Conservation (phyloP, 2,113 vertebrate species). For the Larimichthys polyactis region DNA sequence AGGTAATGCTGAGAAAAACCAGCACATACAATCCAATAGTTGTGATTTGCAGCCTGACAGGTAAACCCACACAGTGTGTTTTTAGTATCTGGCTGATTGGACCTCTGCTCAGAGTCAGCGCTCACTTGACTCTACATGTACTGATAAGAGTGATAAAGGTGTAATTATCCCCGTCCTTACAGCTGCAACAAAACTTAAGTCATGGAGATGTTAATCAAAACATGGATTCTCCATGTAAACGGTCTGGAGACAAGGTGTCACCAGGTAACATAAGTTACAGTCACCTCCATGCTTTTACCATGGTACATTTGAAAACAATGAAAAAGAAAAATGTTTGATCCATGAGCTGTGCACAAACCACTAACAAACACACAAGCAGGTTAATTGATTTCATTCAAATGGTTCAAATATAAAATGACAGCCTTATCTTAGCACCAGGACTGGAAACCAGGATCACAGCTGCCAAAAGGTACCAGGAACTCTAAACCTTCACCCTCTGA, state of each 20-base stretch:
- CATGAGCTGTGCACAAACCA: too few relatives aligned
- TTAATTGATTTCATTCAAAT: too few relatives aligned
- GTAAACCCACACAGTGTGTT: neutral
- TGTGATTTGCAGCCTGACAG: neutral
- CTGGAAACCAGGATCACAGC: too few relatives aligned
- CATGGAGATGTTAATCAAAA: neutral
- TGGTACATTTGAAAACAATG: neutral
- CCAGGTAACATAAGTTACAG: neutral
- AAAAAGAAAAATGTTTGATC: neutral
- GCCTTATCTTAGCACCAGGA: too few relatives aligned
- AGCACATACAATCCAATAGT: too few relatives aligned
- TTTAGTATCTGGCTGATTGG: neutral
- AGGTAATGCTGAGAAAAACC: too few relatives aligned
- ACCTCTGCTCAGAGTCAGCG: neutral
- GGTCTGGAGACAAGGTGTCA: neutral
- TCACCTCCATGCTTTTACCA: neutral
- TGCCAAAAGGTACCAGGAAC: too few relatives aligned
- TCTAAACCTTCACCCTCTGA: too few relatives aligned
- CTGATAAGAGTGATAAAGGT: conserved; percentile 13
- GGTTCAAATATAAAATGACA: too few relatives aligned
- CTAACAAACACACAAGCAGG: too few relatives aligned
- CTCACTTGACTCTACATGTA: neutral
- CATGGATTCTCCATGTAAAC: too few relatives aligned
- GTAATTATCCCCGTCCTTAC: neutral
- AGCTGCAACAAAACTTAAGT: neutral